Evolutionary conservation across 2,888 invertebrate genomes (phyloP).

Genomic region (Protodeltote pygarga): DNA sequence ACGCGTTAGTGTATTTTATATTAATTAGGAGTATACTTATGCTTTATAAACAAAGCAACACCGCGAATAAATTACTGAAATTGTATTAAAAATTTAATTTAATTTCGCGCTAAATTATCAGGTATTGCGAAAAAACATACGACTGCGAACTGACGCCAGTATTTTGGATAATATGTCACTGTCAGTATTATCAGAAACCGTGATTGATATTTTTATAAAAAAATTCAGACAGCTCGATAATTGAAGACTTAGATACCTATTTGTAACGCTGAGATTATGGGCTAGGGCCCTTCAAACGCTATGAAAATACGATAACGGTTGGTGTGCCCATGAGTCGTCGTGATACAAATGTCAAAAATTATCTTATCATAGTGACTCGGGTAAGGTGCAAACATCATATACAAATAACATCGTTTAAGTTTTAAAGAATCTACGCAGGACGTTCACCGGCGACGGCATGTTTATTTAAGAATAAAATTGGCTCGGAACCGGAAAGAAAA

Average conservation of each 20-base stretch:
- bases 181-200: conserved; percentile 66
- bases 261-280: conserved; percentile 66
- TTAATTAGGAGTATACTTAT: no score
- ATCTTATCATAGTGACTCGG: conserved; percentile 72
- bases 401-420: conserved; percentile 58
- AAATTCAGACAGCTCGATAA: conserved; percentile 56
- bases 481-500: conserved; percentile 50
- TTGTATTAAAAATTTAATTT: neutral
- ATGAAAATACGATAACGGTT: conserved; percentile 67
- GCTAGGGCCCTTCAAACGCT: conserved; percentile 59
- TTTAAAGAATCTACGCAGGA: conserved; percentile 43
- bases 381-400: conserved; percentile 72
- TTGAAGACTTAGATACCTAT: conserved; percentile 64
- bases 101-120: neutral
- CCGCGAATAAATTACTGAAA: no score
- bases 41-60: no score
- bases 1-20: no score
- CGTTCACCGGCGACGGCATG: conserved; percentile 51
- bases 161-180: conserved; percentile 44
- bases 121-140: conserved; percentile 13
- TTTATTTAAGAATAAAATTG: conserved; percentile 49
- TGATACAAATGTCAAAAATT: conserved; percentile 75
- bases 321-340: conserved; percentile 55
- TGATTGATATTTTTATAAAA: conserved; percentile 68
- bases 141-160: conserved; percentile 15